Conservation (phyloP, 2,113 vertebrate genomes). For the Poecile atricapillus region DNA sequence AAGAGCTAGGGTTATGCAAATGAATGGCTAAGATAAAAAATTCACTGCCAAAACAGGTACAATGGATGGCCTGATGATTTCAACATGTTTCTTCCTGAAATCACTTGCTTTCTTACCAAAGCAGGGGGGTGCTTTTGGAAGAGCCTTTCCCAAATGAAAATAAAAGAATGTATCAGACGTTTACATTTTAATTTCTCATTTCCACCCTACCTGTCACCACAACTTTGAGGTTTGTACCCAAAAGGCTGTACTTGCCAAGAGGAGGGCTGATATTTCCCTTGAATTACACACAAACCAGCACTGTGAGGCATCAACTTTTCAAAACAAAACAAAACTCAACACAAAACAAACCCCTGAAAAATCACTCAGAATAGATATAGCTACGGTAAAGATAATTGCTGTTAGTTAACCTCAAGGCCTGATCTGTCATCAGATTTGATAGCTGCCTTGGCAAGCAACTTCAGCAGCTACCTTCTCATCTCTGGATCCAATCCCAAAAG, state of each 20-base stretch:
- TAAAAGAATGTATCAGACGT: background rate
- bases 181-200: background rate
- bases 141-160: background rate
- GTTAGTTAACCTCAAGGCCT: constrained; percentile 35
- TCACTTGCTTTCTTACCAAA: background rate
- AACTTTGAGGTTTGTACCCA: background rate
- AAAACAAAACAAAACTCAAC: background rate
- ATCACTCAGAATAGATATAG: background rate
- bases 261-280: background rate
- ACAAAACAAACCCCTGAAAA: background rate
- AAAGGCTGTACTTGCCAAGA: background rate
- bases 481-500: background rate
- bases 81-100: background rate
- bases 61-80: background rate
- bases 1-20: background rate
- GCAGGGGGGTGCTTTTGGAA: background rate
- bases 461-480: background rate
- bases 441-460: constrained; percentile 11
- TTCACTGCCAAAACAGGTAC: background rate
- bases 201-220: background rate
- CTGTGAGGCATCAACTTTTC: background rate
- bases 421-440: constrained; percentile 45
- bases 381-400: background rate
- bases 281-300: background rate
- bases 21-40: background rate